A percentile compares a stretch with the other conserved stretches of the same genome.
Evolutionary conservation across 2,888 invertebrate genomes (phyloP).

Genomic region (Ormyrus rosae): DNA sequence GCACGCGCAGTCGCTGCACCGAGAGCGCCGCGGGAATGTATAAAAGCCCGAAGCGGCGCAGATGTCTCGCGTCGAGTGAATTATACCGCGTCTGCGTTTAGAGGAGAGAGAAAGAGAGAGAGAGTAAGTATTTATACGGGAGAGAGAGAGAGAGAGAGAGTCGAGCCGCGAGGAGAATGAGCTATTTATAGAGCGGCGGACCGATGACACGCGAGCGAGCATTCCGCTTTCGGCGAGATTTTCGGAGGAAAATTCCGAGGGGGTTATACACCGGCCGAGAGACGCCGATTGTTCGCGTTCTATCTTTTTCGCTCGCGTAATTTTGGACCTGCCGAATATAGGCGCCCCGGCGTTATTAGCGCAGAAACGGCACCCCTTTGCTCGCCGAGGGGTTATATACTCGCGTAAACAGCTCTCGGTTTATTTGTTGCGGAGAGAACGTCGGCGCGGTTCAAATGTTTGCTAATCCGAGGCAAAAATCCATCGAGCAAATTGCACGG

Average conservation of each 20-base stretch:
- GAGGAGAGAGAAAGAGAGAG: not conserved
- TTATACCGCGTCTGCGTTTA: slow-evolving; percentile 10
- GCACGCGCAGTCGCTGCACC: no score
- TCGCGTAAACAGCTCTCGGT: not conserved
- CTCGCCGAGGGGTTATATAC: not conserved
- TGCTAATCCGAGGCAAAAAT: no score
- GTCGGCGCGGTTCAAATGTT: no score
- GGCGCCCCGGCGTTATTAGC: no score
- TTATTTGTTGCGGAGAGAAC: no score
- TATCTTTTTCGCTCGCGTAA: no score
- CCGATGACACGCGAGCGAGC: not conserved
- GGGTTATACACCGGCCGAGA: not conserved
- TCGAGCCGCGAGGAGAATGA: not conserved
- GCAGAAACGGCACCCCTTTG: no score
- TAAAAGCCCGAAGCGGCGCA: slow-evolving; percentile 5
- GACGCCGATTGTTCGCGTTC: no score
- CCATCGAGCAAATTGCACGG: no score
- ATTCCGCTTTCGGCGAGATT: slow-evolving; percentile 36
- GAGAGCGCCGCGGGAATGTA: no score
- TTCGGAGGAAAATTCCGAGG: slow-evolving; percentile 6
- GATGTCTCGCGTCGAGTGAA: slow-evolving; percentile 26
- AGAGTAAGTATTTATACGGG: not conserved
- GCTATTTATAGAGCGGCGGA: slow-evolving; percentile 32
- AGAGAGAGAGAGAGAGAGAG: slow-evolving; percentile 21
- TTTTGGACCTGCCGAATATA: no score